Base-by-base conservation (phyloP, 2,888 invertebrate species). In the Andrena dorsata region DNA sequence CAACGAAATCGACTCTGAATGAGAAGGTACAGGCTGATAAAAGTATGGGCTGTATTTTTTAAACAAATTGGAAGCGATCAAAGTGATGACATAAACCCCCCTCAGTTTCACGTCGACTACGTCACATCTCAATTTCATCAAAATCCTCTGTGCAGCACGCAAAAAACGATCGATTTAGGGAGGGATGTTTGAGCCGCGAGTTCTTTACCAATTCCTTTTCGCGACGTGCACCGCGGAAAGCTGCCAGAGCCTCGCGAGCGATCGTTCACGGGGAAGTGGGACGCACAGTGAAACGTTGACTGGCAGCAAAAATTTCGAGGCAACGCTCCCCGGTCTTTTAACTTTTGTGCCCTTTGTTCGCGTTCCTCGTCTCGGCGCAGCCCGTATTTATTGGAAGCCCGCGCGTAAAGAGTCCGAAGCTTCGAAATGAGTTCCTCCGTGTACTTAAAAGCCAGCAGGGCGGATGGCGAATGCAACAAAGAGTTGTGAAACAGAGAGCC, bases 301-400 rank as follows among this genome's bases (percentile, higher is more conserved):
- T 16, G 30, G 13, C 13, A 73, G 56, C 30, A 76, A 80, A 75
- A 81, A 66, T 80, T 80, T 74, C n/a, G 32, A 56, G 30, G 13
- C 60, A 13, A 49, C 56, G 47, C 35, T 49, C n/a, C 26, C 13
- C 49, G 56, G 41, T 60, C 60, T 68, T 77, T 80, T 47, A 73
- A 80, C 74, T 30, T 60, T 28, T 26, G 8, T 2, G 4, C 6
- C 47, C 78, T 68, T 61, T 68, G 63, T 30, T 20, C 49, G 26
- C 23, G 47, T 66, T 32, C 47, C 53, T 32, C 30, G 26, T 49
- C n/a, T 4, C 28, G 13, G 41, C 20, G 47, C 56, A 26, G 41
- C 47, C 61, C 69, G 69, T 56, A 68, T 80, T 79, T 69, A 79
- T 79, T 49, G 61, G 47, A 56, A 68, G 61, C 68, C 26, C 47